phyloP scores from a whole-genome alignment of 2,113 vertebrate species.

The Epinephelus fuscoguttatus region DNA sequence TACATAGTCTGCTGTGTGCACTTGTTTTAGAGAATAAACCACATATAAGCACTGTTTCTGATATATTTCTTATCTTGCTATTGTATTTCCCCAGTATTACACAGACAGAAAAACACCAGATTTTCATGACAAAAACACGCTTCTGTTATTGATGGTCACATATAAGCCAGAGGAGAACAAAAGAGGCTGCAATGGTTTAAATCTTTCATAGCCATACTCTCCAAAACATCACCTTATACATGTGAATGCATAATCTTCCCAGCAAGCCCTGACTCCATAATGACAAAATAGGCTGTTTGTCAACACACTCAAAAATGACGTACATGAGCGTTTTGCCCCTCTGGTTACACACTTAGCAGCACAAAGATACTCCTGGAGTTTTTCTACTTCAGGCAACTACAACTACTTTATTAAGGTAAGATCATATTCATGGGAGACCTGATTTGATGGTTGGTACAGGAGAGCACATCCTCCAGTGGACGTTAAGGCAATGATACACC shows the following conservation, averaged over 20 bases:
- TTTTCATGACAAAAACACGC: not conserved
- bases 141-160: not conserved
- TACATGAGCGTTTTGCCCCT: not conserved
- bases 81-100: slow-evolving; percentile 1
- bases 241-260: not conserved
- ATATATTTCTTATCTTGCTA: slow-evolving; percentile 1
- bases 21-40: slow-evolving; percentile 55
- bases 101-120: not conserved
- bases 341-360: not conserved
- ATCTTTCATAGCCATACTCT: not conserved
- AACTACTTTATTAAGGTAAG: not conserved
- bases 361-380: not conserved
- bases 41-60: not conserved
- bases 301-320: not conserved
- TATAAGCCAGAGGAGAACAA: not conserved
- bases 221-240: not conserved
- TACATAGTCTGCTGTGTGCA: slow-evolving; percentile 23
- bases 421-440: not conserved
- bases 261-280: not conserved
- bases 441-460: not conserved
- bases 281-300: not conserved
- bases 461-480: not conserved
- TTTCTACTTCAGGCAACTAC: not conserved
- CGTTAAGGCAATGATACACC: no score
- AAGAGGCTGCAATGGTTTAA: not conserved